phyloP scores from a whole-genome alignment of 2,888 invertebrate species.

The Cataglyphis rosenhaueri region DNA sequence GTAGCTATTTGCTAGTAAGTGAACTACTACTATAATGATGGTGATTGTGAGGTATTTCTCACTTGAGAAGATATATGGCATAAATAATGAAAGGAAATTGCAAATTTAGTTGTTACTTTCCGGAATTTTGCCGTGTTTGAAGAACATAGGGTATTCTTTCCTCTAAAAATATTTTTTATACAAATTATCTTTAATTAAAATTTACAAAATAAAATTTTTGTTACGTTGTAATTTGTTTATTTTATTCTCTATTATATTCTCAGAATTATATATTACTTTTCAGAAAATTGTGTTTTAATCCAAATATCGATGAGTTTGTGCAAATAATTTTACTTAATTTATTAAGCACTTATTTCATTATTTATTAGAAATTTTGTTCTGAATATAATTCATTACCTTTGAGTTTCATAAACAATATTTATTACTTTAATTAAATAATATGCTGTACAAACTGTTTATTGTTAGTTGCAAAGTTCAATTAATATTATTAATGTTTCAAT shows the following conservation, averaged over 20 bases:
- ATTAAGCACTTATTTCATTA: too few relatives aligned
- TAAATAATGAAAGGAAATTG: constrained; percentile 7
- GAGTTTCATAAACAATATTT: not conserved
- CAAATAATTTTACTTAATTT: not conserved
- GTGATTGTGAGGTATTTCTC: constrained; percentile 35
- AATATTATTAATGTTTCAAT: not conserved
- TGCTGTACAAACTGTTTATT: not conserved
- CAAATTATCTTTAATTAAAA: not conserved
- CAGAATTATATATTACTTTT: not conserved
- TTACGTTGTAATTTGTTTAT: not conserved
- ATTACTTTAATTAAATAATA: not conserved
- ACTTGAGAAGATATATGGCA: not conserved
- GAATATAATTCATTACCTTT: not conserved
- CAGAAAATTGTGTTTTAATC: not conserved
- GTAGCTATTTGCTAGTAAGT: not conserved
- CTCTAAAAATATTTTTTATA: not conserved
- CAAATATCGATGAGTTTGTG: not conserved
- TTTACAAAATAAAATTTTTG: not conserved
- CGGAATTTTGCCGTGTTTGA: not conserved
- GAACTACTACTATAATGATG: constrained; percentile 29
- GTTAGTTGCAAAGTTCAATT: not conserved
- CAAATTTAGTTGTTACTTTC: not conserved
- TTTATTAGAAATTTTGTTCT: not conserved
- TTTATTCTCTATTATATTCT: not conserved
- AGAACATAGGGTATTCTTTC: not conserved